phyloP scores from a whole-genome alignment of 2,113 vertebrate species.

The Sceloporus tristichus region DNA sequence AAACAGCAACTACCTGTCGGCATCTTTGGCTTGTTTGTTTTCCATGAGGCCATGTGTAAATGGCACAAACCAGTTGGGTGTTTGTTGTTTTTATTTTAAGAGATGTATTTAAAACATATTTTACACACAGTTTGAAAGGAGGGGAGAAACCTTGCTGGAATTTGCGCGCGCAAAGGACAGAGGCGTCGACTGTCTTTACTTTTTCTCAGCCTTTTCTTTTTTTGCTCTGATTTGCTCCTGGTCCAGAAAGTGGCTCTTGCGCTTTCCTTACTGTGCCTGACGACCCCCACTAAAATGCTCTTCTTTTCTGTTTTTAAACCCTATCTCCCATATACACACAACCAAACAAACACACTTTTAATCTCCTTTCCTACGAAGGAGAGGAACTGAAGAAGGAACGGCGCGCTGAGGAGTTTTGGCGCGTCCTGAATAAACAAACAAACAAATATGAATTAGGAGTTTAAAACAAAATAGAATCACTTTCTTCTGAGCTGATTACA shows the following conservation, averaged over 20 bases:
- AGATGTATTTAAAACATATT: not conserved
- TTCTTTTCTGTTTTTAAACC: not conserved
- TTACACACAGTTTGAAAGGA: not conserved
- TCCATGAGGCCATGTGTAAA: not conserved
- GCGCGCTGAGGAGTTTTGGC: not conserved
- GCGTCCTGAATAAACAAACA: slow-evolving; percentile 24
- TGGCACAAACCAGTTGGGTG: not conserved
- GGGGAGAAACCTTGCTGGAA: no score
- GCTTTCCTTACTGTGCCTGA: no score
- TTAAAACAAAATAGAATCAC: slow-evolving; percentile 24
- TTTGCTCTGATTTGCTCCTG: no score
- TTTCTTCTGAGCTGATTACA: slow-evolving; percentile 40
- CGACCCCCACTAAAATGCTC: not conserved
- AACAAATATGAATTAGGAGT: slow-evolving; percentile 19
- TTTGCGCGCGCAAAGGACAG: no score
- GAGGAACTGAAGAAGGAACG: slow-evolving; percentile 5
- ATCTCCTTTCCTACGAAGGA: not conserved
- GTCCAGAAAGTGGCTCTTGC: no score
- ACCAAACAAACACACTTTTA: not conserved
- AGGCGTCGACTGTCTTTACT: no score
- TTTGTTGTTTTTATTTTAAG: not conserved
- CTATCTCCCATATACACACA: not conserved
- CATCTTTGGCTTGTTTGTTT: not conserved
- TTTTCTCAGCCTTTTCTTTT: no score
- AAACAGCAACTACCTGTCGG: not conserved